Evolutionary conservation across 2,113 vertebrate species (phyloP), one percentile per base, ranked within the genome.

Genomic region (Ancistrus triradiatus): DNA sequence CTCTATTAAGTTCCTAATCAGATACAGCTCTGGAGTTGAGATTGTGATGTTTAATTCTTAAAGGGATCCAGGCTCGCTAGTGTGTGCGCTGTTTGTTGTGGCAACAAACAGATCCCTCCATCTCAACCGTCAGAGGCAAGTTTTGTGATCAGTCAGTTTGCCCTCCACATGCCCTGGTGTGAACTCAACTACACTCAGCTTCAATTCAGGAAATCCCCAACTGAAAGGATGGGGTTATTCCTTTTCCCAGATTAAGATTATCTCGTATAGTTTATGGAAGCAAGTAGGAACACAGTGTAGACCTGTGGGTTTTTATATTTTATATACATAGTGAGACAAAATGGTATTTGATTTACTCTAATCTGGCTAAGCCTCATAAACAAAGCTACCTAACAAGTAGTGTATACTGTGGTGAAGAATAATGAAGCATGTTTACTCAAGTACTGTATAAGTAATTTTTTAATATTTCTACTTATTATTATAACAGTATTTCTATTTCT

Each of bases 231-330:
- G 42, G 52, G 33, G 53, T 50, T 69, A 69, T 69, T 51, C 42
- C 51, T 59, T 73, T 69, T 70, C 47, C 67, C 59, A 55, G 56
- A 70, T 77, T 74, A 77, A 63, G 59, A 46, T 69, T 63, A 70
- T 70, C 63, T 68, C 55, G 51, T 66, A 70, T 59, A 63, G 74
- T 69, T 48, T 65, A 68, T 66, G 47, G 11, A 37, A 69, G 48
- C 73, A 71, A 79, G 77, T 73, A 73, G 64, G 7, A 66, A 24
- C 49, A 69, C 42, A 59, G 53, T 49, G 66, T 35, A 66, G 14
- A 59, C 31, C 27, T 17, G 22, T 19, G n/a, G 46, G 13, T 17
- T 47, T 53, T 58, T 52, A 38, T 8, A 63, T n/a, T 42, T 6
- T 7, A 4, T 22, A 24, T 17, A n/a, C 19, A 13, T 24, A 46